These are phyloP conservation scores for Sebastes dallii DNA, from an alignment of 2,797 vertebrate genomes.

Conservation along the genomic window DNA sequence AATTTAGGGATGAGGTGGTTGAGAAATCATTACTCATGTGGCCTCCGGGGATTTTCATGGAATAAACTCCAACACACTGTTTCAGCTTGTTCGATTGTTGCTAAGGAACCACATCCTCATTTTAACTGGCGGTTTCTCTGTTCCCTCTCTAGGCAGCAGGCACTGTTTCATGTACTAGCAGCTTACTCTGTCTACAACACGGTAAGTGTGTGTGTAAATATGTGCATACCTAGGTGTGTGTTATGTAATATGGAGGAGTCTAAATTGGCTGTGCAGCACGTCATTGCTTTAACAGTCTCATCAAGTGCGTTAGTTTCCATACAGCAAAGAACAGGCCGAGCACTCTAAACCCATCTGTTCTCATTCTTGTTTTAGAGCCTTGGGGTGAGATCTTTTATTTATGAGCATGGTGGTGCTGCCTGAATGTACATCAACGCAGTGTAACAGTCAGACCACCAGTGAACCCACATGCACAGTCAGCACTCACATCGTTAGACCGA, in stretches of 20 bases:
- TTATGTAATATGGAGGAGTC: slow-evolving; percentile 42
- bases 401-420: slow-evolving; percentile 27
- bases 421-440: slow-evolving; percentile 29
- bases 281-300: neutral
- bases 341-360: slow-evolving; percentile 37
- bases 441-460: slow-evolving; percentile 19
- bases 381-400: slow-evolving; percentile 58
- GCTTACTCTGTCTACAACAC: slow-evolving; percentile 94
- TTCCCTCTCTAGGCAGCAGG: slow-evolving; percentile 86
- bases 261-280: neutral
- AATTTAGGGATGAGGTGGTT: slow-evolving; percentile 21
- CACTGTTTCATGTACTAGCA: slow-evolving; percentile 89
- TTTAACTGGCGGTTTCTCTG: slow-evolving; percentile 40
- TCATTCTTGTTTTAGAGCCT: slow-evolving; percentile 15
- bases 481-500: neutral
- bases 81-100: slow-evolving; percentile 10
- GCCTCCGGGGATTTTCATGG: neutral
- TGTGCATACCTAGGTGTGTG: neutral
- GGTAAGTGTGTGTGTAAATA: slow-evolving; percentile 76
- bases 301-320: neutral
- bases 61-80: neutral
- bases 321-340: slow-evolving; percentile 4
- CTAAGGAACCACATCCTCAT: slow-evolving; percentile 16
- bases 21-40: slow-evolving; percentile 9
- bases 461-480: neutral